Percentiles rank a stretch among this genome's conserved stretches.
These are phyloP conservation scores for Cyclophora punctaria DNA, from an alignment of 2,888 invertebrate genomes.

Conservation along the genomic window DNA sequence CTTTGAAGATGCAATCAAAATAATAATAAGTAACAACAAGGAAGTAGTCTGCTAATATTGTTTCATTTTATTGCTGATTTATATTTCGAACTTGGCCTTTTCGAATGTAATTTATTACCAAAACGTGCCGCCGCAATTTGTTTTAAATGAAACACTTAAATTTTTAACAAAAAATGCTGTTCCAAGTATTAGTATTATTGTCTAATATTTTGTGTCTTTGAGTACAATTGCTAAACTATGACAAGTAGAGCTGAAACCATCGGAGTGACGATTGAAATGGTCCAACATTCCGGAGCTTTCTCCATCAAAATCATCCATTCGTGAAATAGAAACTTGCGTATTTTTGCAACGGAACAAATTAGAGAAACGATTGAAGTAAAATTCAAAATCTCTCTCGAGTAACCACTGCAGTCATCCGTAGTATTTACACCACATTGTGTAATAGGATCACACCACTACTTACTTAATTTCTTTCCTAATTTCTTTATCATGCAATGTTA, in stretches of 20 bases:
- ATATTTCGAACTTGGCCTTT: conserved; percentile 17
- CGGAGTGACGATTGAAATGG: conserved; percentile 18
- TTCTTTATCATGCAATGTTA: too few relatives aligned
- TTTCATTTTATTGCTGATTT: too few relatives aligned
- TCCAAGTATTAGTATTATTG: conserved; percentile 1
- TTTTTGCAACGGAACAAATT: conserved; percentile 2
- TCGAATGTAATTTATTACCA: conserved; percentile 9
- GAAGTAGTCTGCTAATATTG: too few relatives aligned
- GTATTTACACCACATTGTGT: too few relatives aligned
- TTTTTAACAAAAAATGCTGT: neutral
- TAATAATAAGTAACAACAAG: too few relatives aligned
- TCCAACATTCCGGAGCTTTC: conserved; percentile 39
- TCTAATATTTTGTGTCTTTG: conserved; percentile 8
- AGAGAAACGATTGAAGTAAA: too few relatives aligned
- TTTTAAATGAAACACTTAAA: neutral
- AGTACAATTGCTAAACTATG: conserved; percentile 11
- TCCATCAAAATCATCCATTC: conserved; percentile 49
- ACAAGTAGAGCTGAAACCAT: conserved; percentile 24
- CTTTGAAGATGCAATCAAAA: too few relatives aligned
- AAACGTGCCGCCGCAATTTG: conserved; percentile 11
- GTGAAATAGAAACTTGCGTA: conserved; percentile 52
- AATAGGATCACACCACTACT: too few relatives aligned
- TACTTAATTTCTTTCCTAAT: too few relatives aligned
- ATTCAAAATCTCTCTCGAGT: too few relatives aligned
- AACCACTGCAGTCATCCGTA: too few relatives aligned